A percentile compares a stretch with the other conserved stretches of the same genome.
These are phyloP conservation scores for Pangasius larnaudii DNA, from an alignment of 2,797 vertebrate species.

Conservation along the genomic window DNA sequence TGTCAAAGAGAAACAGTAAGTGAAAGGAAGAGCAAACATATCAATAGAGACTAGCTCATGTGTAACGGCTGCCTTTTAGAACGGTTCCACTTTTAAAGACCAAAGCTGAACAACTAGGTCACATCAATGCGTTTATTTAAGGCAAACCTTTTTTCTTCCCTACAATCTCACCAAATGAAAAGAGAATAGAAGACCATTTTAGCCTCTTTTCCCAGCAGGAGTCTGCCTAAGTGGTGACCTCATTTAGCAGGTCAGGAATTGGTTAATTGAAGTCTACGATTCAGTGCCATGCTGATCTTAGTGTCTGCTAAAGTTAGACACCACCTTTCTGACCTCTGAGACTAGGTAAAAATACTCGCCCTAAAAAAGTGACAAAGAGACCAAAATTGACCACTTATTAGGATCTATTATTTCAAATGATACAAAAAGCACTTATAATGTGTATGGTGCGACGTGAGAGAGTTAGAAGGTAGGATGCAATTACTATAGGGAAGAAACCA, in stretches of 20 bases:
- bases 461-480: neutral
- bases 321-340: constrained; percentile 52
- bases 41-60: neutral
- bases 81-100: constrained; percentile 23
- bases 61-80: neutral
- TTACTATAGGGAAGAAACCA: neutral
- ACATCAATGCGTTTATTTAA: constrained; percentile 36
- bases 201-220: constrained; percentile 67
- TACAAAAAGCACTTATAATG: neutral
- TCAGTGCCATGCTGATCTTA: constrained; percentile 61
- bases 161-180: constrained; percentile 38
- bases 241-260: constrained; percentile 75
- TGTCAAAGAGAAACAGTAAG: constrained; percentile 29
- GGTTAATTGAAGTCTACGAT: constrained; percentile 73
- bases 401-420: constrained; percentile 14
- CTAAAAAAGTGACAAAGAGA: constrained; percentile 47
- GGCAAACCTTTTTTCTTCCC: constrained; percentile 7
- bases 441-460: neutral
- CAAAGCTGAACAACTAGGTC: constrained; percentile 41
- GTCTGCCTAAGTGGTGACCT: constrained; percentile 69
- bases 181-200: constrained; percentile 59
- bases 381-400: constrained; percentile 28
- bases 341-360: constrained; percentile 58
- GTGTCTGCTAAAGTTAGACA: constrained; percentile 69
- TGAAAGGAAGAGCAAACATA: constrained; percentile 2